These are phyloP conservation scores for Microcebus tavaratra DNA, from an alignment of 2,113 vertebrate genomes.

Conservation along the genomic window DNA sequence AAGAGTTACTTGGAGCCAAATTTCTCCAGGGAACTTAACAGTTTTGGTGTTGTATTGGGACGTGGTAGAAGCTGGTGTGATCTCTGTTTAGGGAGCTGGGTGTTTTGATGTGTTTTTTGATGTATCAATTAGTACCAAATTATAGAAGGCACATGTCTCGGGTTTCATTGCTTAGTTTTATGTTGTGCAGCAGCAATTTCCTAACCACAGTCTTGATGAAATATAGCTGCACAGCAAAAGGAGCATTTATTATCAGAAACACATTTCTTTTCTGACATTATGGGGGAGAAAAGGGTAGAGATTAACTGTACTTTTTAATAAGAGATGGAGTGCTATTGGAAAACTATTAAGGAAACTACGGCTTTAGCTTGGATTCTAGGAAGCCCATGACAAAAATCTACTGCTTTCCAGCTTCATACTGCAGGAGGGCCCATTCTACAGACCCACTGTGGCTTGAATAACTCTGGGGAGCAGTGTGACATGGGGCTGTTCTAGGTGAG, in stretches of 20 bases:
- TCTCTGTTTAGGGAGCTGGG: neutral
- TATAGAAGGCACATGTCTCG: neutral
- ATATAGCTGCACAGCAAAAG: neutral
- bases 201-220: constrained; percentile 37
- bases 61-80: neutral
- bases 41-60: neutral
- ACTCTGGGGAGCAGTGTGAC: neutral
- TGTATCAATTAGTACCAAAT: neutral
- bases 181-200: neutral
- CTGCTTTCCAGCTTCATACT: neutral
- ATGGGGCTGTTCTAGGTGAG: neutral
- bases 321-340: neutral
- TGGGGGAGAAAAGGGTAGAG: neutral
- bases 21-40: neutral
- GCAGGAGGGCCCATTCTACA: neutral
- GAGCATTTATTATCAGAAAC: constrained; percentile 53
- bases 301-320: constrained; percentile 44
- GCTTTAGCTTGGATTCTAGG: constrained; percentile 16
- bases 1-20: neutral
- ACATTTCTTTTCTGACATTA: constrained; percentile 26
- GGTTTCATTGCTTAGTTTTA: neutral
- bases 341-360: neutral
- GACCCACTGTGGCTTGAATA: too few relatives aligned
- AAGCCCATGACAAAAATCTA: neutral
- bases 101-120: neutral